These are phyloP conservation scores for Macrophya annulata DNA, from an alignment of 2,888 invertebrate species.

Conservation along the genomic window DNA sequence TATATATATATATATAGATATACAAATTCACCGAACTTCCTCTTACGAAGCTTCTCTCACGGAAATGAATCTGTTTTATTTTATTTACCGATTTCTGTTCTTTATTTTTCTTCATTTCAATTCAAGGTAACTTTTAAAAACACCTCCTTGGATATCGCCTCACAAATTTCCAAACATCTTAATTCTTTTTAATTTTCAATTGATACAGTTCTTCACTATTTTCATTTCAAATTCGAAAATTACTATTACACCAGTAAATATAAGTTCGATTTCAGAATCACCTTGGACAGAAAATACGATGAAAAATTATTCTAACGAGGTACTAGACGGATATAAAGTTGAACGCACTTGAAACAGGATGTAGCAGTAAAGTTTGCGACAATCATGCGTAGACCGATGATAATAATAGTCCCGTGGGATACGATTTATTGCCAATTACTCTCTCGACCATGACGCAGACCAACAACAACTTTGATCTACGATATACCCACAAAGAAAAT, in stretches of 20 bases:
- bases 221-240: not conserved
- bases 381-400: constrained; percentile 43
- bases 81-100: not conserved
- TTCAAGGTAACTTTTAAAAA: constrained; percentile 35
- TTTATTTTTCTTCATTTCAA: not conserved
- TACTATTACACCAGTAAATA: not conserved
- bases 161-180: not conserved
- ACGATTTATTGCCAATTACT: constrained; percentile 41
- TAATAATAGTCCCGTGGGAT: constrained; percentile 30
- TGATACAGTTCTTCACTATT: not conserved
- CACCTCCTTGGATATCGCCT: not conserved
- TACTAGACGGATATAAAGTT: constrained; percentile 5
- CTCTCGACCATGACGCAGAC: constrained; percentile 15
- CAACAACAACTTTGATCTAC: constrained; percentile 11
- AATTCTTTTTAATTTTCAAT: not conserved
- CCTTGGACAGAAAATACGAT: not conserved
- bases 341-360: constrained; percentile 49
- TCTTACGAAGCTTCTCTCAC: constrained; percentile 10
- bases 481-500: not conserved
- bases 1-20: not conserved
- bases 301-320: not conserved
- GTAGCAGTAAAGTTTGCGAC: constrained; percentile 43
- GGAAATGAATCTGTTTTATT: constrained; percentile 21
- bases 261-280: not conserved
- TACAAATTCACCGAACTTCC: constrained; percentile 13